phyloP scores from a whole-genome alignment of 2,113 vertebrate genomes.

The Penelope pileata region DNA sequence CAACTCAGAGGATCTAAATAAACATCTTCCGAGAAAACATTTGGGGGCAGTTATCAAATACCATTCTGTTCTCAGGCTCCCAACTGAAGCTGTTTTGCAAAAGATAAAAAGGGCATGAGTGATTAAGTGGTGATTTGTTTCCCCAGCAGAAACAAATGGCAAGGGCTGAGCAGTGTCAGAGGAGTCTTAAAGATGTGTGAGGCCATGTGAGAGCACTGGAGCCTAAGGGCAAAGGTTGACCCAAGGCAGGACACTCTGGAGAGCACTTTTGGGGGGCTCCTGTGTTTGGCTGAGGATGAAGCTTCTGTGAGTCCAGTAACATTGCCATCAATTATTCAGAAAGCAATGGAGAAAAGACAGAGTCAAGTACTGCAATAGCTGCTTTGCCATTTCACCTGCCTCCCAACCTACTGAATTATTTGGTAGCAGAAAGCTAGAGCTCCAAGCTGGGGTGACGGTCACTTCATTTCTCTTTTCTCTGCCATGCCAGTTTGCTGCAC shows the following conservation, averaged over 20 bases:
- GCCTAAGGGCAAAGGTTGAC: background rate
- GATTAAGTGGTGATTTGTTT: background rate
- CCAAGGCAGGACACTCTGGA: background rate
- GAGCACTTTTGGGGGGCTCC: background rate
- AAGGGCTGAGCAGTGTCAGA: background rate
- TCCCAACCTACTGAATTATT: background rate
- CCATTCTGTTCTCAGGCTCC: background rate
- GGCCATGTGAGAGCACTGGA: background rate
- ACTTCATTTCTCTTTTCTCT: background rate
- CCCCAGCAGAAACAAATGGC: background rate
- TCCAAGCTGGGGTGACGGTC: background rate
- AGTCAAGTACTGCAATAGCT: background rate
- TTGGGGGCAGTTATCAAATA: background rate
- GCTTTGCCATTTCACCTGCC: background rate
- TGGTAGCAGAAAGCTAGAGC: background rate
- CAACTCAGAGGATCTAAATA: background rate
- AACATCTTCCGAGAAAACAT: background rate
- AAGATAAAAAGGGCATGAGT: background rate
- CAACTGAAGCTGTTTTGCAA: background rate
- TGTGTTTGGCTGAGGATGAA: background rate
- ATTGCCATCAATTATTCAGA: background rate
- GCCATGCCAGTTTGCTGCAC: rapidly evolving
- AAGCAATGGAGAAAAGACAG: background rate
- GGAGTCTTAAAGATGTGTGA: background rate
- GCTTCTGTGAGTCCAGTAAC: background rate